Conservation (phyloP, 2,888 invertebrate genomes). For the Nemoura dubitans region DNA sequence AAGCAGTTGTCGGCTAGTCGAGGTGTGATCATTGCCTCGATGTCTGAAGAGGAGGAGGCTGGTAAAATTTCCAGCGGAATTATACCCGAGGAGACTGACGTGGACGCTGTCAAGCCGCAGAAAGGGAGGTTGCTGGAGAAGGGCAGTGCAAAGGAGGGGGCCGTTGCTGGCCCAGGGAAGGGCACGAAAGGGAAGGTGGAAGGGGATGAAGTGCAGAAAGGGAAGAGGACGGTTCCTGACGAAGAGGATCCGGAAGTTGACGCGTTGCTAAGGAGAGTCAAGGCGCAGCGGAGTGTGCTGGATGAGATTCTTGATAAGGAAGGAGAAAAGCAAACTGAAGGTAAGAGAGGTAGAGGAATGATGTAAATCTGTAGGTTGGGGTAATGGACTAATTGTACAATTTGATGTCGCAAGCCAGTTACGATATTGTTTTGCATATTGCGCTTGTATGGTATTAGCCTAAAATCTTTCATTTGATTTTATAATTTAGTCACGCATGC, state of each 20-base stretch:
- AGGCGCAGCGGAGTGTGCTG: slow-evolving; percentile 74
- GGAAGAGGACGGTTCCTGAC: slow-evolving; percentile 58
- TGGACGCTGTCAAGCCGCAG: slow-evolving; percentile 53
- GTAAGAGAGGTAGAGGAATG: slow-evolving; percentile 42
- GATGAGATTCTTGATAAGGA: slow-evolving; percentile 74
- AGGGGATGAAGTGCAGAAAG: slow-evolving; percentile 5
- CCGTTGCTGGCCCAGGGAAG: not conserved
- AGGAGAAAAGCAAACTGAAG: slow-evolving; percentile 54
- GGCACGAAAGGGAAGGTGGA: slow-evolving; percentile 1
- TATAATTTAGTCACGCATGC: not conserved
- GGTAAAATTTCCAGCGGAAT: slow-evolving; percentile 43
- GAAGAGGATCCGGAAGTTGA: slow-evolving; percentile 69
- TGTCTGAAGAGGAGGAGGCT: slow-evolving; percentile 69
- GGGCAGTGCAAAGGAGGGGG: slow-evolving; percentile 49
- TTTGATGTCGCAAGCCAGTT: slow-evolving; percentile 2
- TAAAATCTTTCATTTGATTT: not conserved
- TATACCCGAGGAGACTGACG: slow-evolving; percentile 46
- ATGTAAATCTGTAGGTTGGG: not conserved
- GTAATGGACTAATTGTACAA: not conserved
- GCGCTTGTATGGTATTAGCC: not conserved
- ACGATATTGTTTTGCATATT: not conserved
- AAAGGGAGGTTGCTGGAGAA: slow-evolving; percentile 57
- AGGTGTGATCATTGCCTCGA: slow-evolving; percentile 72
- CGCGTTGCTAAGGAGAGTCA: slow-evolving; percentile 70
- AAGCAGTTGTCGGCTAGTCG: slow-evolving; percentile 59